Evolutionary conservation across 1,140 invertebrate genomes (phyloP), one percentile per base, ranked within the genome.

Genomic region (Archivesica marissinica): DNA sequence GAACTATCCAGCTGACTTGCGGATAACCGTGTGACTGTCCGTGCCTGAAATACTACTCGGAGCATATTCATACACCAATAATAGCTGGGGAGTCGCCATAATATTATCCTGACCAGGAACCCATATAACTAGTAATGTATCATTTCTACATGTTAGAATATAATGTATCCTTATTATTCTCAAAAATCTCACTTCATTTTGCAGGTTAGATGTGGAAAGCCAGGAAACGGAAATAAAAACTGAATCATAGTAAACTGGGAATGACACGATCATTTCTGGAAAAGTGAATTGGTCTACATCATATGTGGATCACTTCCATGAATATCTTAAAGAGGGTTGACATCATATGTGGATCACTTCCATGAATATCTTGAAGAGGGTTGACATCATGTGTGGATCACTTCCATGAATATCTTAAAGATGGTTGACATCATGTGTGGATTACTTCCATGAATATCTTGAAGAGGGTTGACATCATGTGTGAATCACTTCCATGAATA

Each of bases 181-280:
- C 7, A 33, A 9, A 11, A 4, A 66, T 66, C 6, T 33, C 13
- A 9, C n/a, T 66, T 66, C 17, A 39, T 68, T 9, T 68, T 68
- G 35, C 64, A 68, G 64, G 20, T 39, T 68, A 44, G 39, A 68
- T 2, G 35, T 68, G 20, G 64, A 68, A 9, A 44, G 64, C 41
- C 64, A 68, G 23, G 64, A 68, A 39, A 17, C 15, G 2, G 64
- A 68, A 25, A 38, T 39, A 2, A 68, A 68, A 39, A n/a, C 64
- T 2, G 6, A 68, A 23, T 68, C 33, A 20, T 68, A 68, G 35
- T 68, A 44, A 28, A 20, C 2, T 7, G 2, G 2, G 2, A n/a
- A 39, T 6, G 23, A 39, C 2, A 3, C 23, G 64, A 6, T 23
- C n/a, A 39, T 39, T 9, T 54, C 7, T 13, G n/a, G 6, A 11